Evolutionary conservation across 1,140 invertebrate genomes (phyloP), one percentile per base, ranked within the genome.

Genomic region (Lepidostoma basale): DNA sequence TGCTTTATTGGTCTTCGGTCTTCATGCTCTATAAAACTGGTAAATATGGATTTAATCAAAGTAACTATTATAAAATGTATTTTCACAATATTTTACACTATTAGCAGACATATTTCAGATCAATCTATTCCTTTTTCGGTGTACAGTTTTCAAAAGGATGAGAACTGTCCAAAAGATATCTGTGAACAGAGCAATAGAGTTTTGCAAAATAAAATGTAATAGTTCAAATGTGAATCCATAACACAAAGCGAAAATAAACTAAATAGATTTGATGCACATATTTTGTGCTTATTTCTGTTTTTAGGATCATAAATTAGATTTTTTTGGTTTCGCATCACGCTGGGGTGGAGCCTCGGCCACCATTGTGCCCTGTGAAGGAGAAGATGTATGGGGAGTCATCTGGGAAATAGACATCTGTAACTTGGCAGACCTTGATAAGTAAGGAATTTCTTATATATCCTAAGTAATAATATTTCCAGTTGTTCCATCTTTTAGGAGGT

Each of bases 281-380:
- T 36, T 12, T 12, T 36, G 14, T 36, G 10, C 9, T 1, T 1
- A 22, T 4, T 67, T 45, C 65, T 62, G 36, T 25, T 76, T 77
- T 58, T 72, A 93, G 91, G 84, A 87, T 75, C 90, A 89, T 74
- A 82, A 85, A 71, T 75, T 95, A 42, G 88, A 91, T 77, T 94
- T 94, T 77, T 84, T 85, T 23, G 84, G 83, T 33, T 86, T 85
- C 74, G 88, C 87, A n/a, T 79, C 86, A 54, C 76, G 85, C 70
- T 95, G 93, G 93, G 76, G 85, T 67, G 93, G 93, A 25, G 79
- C 86, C 22, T 86, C 88, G 5, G 91, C 92, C 0, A 94, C 92
- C 9, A 90, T 95, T 72, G 84, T 89, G 3, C 87, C 90, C 14
- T 83, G 81, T 30, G 40, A 79, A 22, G 77, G 82, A 22, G 74